These are phyloP conservation scores for Trachelipus rathkii DNA, from an alignment of 1,140 invertebrate genomes.

Conservation along the genomic window DNA sequence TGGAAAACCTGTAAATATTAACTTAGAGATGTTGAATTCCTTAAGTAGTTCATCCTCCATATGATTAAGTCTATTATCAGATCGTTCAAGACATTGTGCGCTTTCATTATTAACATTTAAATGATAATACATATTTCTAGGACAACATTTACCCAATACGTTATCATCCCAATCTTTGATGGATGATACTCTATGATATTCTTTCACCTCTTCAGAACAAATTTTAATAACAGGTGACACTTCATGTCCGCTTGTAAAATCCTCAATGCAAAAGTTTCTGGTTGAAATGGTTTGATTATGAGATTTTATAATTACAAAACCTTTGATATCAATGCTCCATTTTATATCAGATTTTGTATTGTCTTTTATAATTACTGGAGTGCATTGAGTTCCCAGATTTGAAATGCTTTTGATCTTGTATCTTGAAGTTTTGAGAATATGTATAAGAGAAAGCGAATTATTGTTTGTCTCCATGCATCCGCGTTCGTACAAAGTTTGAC, in stretches of 20 bases:
- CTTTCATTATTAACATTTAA: neutral
- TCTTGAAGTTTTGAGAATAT: neutral
- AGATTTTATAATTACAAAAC: neutral
- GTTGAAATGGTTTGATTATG: neutral
- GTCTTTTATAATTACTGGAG: neutral
- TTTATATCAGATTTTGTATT: neutral
- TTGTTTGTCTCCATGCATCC: neutral
- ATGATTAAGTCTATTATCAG: neutral
- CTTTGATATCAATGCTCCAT: neutral
- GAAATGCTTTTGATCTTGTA: neutral
- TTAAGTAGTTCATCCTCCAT: neutral
- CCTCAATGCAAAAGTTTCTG: neutral
- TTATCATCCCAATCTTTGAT: neutral
- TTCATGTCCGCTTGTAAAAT: neutral
- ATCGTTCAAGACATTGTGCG: neutral
- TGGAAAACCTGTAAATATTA: neutral
- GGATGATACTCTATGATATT: neutral
- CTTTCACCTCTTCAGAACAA: constrained; percentile 2
- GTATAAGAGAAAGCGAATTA: neutral
- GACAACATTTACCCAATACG: neutral
- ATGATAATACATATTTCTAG: neutral
- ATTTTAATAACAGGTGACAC: neutral
- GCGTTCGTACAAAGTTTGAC: neutral
- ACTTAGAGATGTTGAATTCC: neutral
- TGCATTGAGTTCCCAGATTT: neutral